phyloP scores from a whole-genome alignment of 2,888 invertebrate species.

The Caenorhabditis sp. region DNA sequence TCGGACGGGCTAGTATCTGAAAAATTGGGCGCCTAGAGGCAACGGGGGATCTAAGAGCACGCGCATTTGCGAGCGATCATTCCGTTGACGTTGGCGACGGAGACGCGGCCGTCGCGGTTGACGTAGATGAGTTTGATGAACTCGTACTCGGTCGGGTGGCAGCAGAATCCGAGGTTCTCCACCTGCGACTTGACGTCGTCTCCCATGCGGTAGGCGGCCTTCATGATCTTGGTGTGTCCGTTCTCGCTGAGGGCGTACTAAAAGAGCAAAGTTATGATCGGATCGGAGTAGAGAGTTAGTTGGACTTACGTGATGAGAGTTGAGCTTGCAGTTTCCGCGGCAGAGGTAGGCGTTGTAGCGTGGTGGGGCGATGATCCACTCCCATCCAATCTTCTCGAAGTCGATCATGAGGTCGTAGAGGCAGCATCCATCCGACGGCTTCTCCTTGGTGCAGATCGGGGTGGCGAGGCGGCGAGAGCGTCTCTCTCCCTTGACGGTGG shows the following conservation, averaged over 20 bases:
- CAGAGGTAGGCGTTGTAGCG: conserved; percentile 96
- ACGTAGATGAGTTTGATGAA: conserved; percentile 85
- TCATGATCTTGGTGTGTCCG: conserved; percentile 42
- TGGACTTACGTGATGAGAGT: conserved; percentile 91
- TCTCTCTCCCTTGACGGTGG: conserved; percentile 62
- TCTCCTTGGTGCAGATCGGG: conserved; percentile 60
- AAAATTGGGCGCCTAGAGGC: too few relatives aligned
- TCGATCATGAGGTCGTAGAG: conserved; percentile 89
- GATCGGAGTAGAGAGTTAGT: conserved; percentile 71
- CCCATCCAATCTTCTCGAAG: conserved; percentile 96
- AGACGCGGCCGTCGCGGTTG: conserved; percentile 65
- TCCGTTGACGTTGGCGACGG: conserved; percentile 85
- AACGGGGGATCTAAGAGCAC: too few relatives aligned
- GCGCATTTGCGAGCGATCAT: conserved; percentile 96
- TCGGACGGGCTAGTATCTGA: too few relatives aligned
- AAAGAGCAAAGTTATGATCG: neutral
- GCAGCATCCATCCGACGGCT: conserved; percentile 84
- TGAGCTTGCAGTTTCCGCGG: conserved; percentile 90
- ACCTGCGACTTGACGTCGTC: conserved; percentile 79
- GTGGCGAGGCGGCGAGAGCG: conserved; percentile 41
- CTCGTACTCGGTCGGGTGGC: conserved; percentile 89
- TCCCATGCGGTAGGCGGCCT: neutral
- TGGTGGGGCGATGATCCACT: conserved; percentile 96
- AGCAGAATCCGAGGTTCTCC: conserved; percentile 89
- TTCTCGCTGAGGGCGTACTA: conserved; percentile 14